Conservation (phyloP, 2,888 invertebrate species). For the Drepana falcataria region DNA sequence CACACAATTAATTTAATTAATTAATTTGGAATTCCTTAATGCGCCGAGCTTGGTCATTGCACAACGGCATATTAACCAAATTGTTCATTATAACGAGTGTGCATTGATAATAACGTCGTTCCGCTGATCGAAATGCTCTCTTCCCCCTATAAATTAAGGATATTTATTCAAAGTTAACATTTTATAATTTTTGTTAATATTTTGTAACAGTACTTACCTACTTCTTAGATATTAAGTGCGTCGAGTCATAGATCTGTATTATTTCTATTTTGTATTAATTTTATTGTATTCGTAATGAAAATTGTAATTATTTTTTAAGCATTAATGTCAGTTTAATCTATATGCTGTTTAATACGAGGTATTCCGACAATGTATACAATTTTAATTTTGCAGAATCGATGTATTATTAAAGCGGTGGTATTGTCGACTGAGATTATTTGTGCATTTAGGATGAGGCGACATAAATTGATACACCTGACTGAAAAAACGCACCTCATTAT, state of each 20-base stretch:
- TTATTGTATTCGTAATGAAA: conserved; percentile 59
- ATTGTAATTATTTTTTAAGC: conserved; percentile 51
- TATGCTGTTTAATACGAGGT: conserved; percentile 73
- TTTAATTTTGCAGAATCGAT: conserved; percentile 56
- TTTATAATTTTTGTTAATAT: conserved; percentile 61
- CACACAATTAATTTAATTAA: no score
- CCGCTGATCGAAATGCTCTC: conserved; percentile 57
- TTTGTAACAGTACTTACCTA: conserved; percentile 69
- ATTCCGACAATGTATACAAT: conserved; percentile 64
- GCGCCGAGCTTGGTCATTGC: neutral
- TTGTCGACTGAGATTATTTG: conserved; percentile 72
- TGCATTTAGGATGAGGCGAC: conserved; percentile 48
- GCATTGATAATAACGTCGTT: conserved; percentile 7
- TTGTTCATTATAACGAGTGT: neutral
- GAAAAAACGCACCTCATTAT: conserved; percentile 15
- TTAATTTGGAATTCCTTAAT: no score
- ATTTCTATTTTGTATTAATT: conserved; percentile 77
- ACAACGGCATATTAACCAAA: neutral
- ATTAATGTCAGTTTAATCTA: conserved; percentile 52
- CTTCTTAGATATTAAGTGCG: conserved; percentile 64
- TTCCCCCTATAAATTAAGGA: conserved; percentile 56
- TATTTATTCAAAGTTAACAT: conserved; percentile 73
- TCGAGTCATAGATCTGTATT: conserved; percentile 79
- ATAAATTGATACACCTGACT: conserved; percentile 19
- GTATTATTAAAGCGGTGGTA: conserved; percentile 53